Base-by-base conservation (phyloP, 2,113 vertebrate species). In the Stercorarius parasiticus region DNA sequence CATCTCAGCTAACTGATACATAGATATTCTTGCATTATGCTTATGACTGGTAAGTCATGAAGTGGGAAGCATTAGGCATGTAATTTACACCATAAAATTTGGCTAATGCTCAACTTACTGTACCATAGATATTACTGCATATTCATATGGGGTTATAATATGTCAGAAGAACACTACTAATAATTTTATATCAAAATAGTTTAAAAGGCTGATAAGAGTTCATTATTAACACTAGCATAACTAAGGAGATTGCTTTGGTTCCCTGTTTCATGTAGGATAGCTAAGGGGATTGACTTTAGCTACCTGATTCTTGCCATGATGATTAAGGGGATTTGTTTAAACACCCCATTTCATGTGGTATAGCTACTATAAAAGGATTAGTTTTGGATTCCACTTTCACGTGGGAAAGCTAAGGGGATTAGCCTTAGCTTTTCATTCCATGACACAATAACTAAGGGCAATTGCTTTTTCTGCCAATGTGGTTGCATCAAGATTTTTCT, bases 341-440 rank as follows among this genome's bases (percentile, higher is more conserved):
- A 97, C 38, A 96, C 78, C 89, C 77, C 49, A 88, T 96, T 97
- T 97, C 91, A 90, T 96, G 90, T 94, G 83, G 80, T 70, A 91
- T 32, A 96, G 86, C 85, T 94, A 82, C 94, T 96, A 77, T 97
- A 97, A 98, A 97, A 89, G 96, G 97, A 97, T 98, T 97, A 98
- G 96, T 66, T 97, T 97, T 85, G 94, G 93, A 95, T 97, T 95
- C 87, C 78, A 83, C 83, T 97, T 97, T 93, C 91, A 94, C 8
- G 3, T 95, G 88, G 92, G 85, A 97, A 96, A 66, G 95, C 94
- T 97, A 97, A 97, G 80, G 80, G 91, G 97, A 97, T 98, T 98
- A 98, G 67, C 77, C 84, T 96, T 86, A 97, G 96, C 95, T 97
- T 93, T 96, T 95, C 71, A 91, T 96, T 94, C 93, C 67, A 79